Evolutionary conservation across 2,888 invertebrate species (phyloP).

Genomic region (Xestobium rufovillosum): DNA sequence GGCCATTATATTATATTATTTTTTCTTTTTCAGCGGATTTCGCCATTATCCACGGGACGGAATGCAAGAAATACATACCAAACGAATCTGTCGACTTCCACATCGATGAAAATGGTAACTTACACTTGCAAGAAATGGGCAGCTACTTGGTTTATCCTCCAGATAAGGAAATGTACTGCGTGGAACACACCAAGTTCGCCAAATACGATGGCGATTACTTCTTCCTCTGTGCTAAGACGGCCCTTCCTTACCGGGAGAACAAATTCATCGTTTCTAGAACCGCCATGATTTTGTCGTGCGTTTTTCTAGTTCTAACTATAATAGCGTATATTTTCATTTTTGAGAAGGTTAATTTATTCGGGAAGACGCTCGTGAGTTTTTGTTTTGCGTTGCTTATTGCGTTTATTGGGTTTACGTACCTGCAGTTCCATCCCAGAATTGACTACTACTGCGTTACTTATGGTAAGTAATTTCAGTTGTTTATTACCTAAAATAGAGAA

Average conservation of each 20-base stretch:
- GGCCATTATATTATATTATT: not conserved
- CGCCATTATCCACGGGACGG: not conserved
- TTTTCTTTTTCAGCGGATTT: not conserved
- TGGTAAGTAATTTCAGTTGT: not conserved
- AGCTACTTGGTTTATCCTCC: slow-evolving; percentile 10
- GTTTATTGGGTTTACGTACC: not conserved
- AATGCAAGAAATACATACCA: not conserved
- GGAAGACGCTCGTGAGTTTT: not conserved
- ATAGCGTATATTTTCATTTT: slow-evolving; percentile 6
- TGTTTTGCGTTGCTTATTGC: not conserved
- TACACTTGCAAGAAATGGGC: not conserved
- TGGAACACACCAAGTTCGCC: slow-evolving; percentile 23
- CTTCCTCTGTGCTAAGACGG: slow-evolving; percentile 17
- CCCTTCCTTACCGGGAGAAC: slow-evolving; percentile 1
- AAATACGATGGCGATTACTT: slow-evolving; percentile 15
- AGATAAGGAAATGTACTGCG: slow-evolving; percentile 22
- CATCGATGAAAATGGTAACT: not conserved
- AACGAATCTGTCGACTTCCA: not conserved
- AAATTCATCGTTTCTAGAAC: slow-evolving; percentile 26
- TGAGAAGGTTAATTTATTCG: slow-evolving; percentile 1
- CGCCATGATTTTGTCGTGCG: slow-evolving; percentile 26
- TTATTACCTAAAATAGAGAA: not conserved
- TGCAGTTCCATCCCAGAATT: too few relatives aligned
- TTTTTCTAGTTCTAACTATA: slow-evolving; percentile 23
- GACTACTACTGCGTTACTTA: too few relatives aligned